These are phyloP conservation scores for Pammene fasciana DNA, from an alignment of 2,888 invertebrate species.

Conservation along the genomic window DNA sequence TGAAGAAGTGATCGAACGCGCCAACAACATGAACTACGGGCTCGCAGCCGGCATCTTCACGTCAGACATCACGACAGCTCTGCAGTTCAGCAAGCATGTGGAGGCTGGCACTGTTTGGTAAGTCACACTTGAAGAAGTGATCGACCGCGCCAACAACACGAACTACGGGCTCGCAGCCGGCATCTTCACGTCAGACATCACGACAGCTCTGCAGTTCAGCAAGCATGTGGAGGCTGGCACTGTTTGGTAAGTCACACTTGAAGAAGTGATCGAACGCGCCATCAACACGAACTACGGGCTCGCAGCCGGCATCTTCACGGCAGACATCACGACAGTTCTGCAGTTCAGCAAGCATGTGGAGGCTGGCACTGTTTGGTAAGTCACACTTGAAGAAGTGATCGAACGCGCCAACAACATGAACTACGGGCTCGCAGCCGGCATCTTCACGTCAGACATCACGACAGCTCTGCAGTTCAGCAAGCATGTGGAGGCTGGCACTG, in stretches of 20 bases:
- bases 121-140: constrained; percentile 89
- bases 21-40: constrained; percentile 87
- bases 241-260: constrained; percentile 91
- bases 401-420: constrained; percentile 74
- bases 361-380: constrained; percentile 93
- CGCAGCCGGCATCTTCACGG: constrained; percentile 92
- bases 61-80: constrained; percentile 89
- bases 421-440: constrained; percentile 92
- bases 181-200: constrained; percentile 90
- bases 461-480: constrained; percentile 89
- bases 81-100: constrained; percentile 88
- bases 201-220: constrained; percentile 89
- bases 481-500: constrained; percentile 89
- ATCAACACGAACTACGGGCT: constrained; percentile 89
- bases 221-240: constrained; percentile 90
- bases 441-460: constrained; percentile 91
- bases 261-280: constrained; percentile 82
- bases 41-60: constrained; percentile 93
- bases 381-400: constrained; percentile 88
- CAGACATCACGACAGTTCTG: constrained; percentile 89
- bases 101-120: constrained; percentile 93
- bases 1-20: constrained; percentile 84
- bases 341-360: constrained; percentile 88
- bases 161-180: constrained; percentile 92
- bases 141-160: constrained; percentile 70